Percentiles rank a stretch among this genome's conserved stretches.
Evolutionary conservation across 2,113 vertebrate species (phyloP).

Genomic region (Microcebus murinus): DNA sequence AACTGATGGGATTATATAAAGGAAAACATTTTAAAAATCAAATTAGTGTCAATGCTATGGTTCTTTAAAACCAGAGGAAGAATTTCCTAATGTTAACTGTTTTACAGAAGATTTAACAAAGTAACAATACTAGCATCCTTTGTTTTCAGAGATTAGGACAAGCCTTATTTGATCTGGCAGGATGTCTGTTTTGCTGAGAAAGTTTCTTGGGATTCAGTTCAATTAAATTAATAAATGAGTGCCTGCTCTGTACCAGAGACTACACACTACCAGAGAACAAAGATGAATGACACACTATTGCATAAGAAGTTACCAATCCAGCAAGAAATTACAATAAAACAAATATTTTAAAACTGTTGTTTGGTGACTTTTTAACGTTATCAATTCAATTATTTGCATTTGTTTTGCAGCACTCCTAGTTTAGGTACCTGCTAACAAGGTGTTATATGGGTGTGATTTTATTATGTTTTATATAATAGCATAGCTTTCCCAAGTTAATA

Average conservation of each 20-base stretch:
- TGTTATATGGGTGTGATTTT: background rate
- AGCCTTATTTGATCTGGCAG: background rate
- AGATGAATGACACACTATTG: background rate
- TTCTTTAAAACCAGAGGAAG: background rate
- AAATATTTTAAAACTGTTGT: background rate
- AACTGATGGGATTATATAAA: conserved; percentile 35
- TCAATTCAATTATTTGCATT: background rate
- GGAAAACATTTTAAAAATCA: conserved; percentile 24
- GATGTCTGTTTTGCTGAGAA: background rate
- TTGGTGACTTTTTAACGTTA: background rate
- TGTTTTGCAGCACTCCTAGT: background rate
- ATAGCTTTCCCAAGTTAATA: background rate
- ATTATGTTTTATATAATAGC: background rate
- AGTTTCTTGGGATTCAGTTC: conserved; percentile 34
- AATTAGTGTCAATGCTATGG: background rate
- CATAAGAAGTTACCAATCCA: background rate
- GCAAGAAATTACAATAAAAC: background rate
- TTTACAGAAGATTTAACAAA: background rate
- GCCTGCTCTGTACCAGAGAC: background rate
- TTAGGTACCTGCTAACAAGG: background rate
- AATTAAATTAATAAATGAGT: background rate
- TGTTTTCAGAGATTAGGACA: background rate
- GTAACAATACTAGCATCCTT: background rate
- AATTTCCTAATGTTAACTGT: background rate
- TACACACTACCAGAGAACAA: background rate